Base-by-base conservation (phyloP, 37 sponge, comb jelly and placozoan genomes). In the Aplysina aerophoba region DNA sequence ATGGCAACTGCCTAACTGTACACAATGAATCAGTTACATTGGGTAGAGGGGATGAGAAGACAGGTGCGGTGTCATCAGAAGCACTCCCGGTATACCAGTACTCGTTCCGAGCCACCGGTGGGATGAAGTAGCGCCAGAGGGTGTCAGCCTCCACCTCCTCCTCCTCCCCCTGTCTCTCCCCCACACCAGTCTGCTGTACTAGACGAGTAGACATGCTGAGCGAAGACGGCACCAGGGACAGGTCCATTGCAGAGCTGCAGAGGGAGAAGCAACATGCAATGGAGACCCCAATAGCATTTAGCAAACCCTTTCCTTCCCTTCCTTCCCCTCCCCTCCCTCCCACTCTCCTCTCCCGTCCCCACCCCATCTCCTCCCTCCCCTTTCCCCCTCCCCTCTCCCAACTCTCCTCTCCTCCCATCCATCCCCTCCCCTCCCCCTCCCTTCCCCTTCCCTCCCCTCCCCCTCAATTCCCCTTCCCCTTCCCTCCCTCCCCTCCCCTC, bases 181-280 rank as follows among this genome's bases (percentile, higher is more conserved):
- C 86, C 25, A 79, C 83, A 41, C 88, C 83, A 15, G 94, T 93
- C 30, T 59, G 73, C 27, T 77, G 90, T 6, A 85, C 50, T 15
- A 93, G 88, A 22, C 44, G 59, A 4, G 94, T 53, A 41, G 94
- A 87, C 53, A 93, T 85, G 59, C 37, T 87, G 38, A 93, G 80
- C 6, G 66, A 31, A 11, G 94, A 84, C 19, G 88, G 90, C 37
- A 71, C 74, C 19, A 90, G 68, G 0, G 78, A 55, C 58, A 93
- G 72, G 60, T 93, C 90, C 94, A 93, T 93, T 0, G 81, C 33
- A 27, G 90, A 87, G 34, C 94, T 93, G 82, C 15, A 56, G n/a
- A 69, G 28, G 33, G 28, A 27, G 17, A n/a, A 69, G 17, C n/a
- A n/a, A 69, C 33, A 27, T 62, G 12, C 27, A 62, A 27, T 27